Base-by-base conservation (phyloP, 2,113 vertebrate genomes). In the Dascyllus trimaculatus region DNA sequence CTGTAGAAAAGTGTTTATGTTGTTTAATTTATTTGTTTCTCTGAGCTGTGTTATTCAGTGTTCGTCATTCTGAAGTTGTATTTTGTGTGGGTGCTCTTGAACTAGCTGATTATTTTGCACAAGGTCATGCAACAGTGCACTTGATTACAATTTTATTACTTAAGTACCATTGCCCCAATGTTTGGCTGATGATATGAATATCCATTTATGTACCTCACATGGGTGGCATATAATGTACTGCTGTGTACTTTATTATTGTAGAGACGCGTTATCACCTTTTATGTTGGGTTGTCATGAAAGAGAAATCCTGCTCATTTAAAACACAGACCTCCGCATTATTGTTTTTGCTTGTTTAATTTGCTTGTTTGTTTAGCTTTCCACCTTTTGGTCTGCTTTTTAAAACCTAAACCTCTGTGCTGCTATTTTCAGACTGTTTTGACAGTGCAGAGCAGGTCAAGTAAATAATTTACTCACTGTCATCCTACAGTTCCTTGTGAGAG, bases 401-500 rank as follows among this genome's bases (percentile, higher is more conserved):
- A 76, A 64, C 69, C 35, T 52, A 66, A 64, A 73, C 81, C 68
- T 77, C 70, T 32, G 29, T 52, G 64, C 71, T 61, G 49, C 62
- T 85, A 25, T 75, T 87, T 49, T 84, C 24, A 17, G 82, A 69
- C 54, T 81, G 74, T 85, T 81, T 73, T 78, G 81, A 81, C 69
- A 68, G 56, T 66, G 65, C 75, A 72, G 66, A 73, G 54, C 71
- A 71, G 61, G 22, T 57, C 43, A 63, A 68, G 75, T 88, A 85
- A 86, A 90, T 86, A 72, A 84, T 88, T 84, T 75, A 82, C 75
- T 82, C 75, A 61, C 80, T 71, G 57, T 65, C 68, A 61, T 73
- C 71, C 48, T 61, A 68, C 67, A 52, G n/a, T 61, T 73, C 19
- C 21, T 64, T 67, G 54, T 60, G 60, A 81, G 64, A 32, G 35